Percentiles rank a stretch among this genome's conserved stretches.
Conservation (phyloP, 1,140 invertebrate genomes). For the Drosophila ironensis region DNA sequence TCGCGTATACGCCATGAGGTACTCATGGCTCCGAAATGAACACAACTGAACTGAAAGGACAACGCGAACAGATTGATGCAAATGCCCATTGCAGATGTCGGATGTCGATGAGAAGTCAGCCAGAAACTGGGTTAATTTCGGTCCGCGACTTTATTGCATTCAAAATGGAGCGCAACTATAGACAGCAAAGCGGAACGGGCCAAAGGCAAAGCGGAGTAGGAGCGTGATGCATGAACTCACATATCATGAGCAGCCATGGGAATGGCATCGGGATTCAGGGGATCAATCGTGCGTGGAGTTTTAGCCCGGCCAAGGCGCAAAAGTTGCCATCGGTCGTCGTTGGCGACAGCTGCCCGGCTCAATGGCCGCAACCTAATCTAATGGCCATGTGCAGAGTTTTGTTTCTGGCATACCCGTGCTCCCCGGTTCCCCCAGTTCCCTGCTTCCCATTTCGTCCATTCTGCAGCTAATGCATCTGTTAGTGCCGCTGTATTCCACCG, state of each 20-base stretch:
- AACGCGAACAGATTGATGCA: slow-evolving; percentile 40
- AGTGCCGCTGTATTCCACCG: slow-evolving; percentile 43
- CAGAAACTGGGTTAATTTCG: slow-evolving; percentile 62
- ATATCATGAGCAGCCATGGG: slow-evolving; percentile 34
- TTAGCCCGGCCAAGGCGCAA: slow-evolving; percentile 21
- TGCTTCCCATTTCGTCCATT: background rate
- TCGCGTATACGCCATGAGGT: slow-evolving; percentile 40
- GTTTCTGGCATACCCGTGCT: background rate
- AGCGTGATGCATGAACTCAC: slow-evolving; percentile 9
- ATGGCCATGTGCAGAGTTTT: slow-evolving; percentile 37
- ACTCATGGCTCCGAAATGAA: slow-evolving; percentile 4
- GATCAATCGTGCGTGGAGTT: slow-evolving; percentile 43
- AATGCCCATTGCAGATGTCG: slow-evolving; percentile 26
- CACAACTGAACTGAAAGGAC: slow-evolving; percentile 26
- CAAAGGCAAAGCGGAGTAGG: background rate
- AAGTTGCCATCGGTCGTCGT: slow-evolving; percentile 24
- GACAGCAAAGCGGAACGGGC: slow-evolving; percentile 26
- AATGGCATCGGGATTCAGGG: slow-evolving; percentile 35
- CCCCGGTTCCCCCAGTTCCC: background rate
- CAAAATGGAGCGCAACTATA: slow-evolving; percentile 46
- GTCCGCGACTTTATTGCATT: slow-evolving; percentile 54
- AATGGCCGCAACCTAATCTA: slow-evolving; percentile 64
- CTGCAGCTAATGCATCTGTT: slow-evolving; percentile 62
- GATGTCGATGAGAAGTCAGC: slow-evolving; percentile 38
- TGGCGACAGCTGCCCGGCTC: slow-evolving; percentile 43